A percentile compares a stretch with the other conserved stretches of the same genome.
phyloP scores from a whole-genome alignment of 2,797 vertebrate species.

The Macrochelys suwanniensis region DNA sequence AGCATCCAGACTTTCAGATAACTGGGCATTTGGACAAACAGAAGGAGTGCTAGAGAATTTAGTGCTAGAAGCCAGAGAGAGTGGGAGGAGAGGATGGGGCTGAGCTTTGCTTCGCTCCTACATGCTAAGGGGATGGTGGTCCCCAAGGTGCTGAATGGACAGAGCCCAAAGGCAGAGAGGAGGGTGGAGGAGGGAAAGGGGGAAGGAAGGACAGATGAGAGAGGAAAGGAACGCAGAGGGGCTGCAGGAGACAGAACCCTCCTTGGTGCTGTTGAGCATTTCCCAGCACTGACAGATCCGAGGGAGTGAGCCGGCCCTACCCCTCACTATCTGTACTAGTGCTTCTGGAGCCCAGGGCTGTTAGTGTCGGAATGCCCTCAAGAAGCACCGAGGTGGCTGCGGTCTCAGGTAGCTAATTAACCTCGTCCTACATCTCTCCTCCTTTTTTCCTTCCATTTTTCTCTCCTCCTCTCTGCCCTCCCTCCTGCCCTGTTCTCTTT shows the following conservation, averaged over 20 bases:
- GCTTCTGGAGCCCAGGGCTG: background rate
- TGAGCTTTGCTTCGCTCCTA: no score
- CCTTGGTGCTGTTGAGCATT: background rate
- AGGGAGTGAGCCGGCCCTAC: background rate
- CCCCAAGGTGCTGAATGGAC: background rate
- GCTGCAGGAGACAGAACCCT: background rate
- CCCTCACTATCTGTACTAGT: background rate
- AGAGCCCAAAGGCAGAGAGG: background rate
- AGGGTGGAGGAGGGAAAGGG: no score
- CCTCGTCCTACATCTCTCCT: background rate
- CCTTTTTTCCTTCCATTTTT: background rate
- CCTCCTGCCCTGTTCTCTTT: background rate
- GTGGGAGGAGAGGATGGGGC: no score
- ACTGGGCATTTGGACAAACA: no score
- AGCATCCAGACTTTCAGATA: background rate
- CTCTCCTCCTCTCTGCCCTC: background rate
- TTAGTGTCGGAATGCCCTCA: no score
- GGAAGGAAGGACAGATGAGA: background rate
- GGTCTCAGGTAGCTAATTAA: background rate
- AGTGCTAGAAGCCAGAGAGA: no score
- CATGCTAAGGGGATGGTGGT: background rate
- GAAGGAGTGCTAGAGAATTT: no score
- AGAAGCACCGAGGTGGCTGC: background rate
- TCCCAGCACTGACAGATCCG: background rate
- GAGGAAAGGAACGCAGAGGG: no score